Evolutionary conservation across 2,797 vertebrate genomes (phyloP).

Genomic region (Scolopax rusticola): DNA sequence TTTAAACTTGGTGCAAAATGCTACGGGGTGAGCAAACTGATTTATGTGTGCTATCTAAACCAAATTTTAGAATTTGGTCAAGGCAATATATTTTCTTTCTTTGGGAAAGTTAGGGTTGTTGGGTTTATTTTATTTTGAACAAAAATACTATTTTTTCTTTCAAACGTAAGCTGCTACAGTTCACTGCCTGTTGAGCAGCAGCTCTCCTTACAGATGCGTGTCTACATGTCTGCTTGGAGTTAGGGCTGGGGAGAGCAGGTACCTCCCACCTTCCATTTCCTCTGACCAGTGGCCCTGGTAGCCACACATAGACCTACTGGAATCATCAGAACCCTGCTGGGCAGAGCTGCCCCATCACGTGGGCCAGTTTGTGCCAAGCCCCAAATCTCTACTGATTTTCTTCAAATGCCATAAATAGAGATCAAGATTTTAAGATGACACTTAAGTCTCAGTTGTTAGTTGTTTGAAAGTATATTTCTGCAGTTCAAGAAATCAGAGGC

Average conservation of each 20-base stretch:
- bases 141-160: background rate
- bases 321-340: background rate
- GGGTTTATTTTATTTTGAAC: background rate
- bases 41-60: constrained; percentile 13
- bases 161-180: background rate
- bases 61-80: background rate
- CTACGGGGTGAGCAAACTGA: background rate
- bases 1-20: background rate
- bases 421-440: background rate
- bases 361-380: background rate
- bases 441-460: background rate
- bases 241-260: background rate
- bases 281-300: background rate
- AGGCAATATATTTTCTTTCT: background rate
- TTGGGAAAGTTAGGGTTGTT: background rate
- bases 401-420: background rate
- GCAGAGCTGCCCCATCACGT: background rate
- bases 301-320: background rate
- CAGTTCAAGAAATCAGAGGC: background rate
- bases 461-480: background rate
- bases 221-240: background rate
- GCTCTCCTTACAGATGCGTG: background rate
- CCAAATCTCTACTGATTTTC: background rate
- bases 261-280: background rate
- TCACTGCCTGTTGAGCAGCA: background rate